Evolutionary conservation across 2,888 invertebrate species (phyloP), one percentile per base, ranked within the genome.

Genomic region (Andrena camellia): DNA sequence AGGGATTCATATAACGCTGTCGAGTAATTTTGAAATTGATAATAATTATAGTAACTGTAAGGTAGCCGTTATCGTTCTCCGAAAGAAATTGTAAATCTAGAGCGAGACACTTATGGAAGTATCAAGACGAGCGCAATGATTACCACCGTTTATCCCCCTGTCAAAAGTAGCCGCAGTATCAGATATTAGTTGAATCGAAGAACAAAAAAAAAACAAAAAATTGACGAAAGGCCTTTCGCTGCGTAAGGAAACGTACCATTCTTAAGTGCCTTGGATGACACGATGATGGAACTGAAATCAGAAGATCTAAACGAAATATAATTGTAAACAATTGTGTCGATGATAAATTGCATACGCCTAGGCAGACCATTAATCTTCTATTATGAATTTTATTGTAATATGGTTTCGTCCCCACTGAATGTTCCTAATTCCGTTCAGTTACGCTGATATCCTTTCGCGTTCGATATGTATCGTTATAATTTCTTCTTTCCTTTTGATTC

Each of bases 211-310:
- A n/a, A n/a, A n/a, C n/a, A 54, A 8, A 54, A 54, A 3, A 63
- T 83, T 70, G 26, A 67, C 23, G 23, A 78, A 54, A 57, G n/a
- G 26, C 74, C 50, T 86, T 86, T 87, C 78, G 81, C 81, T 79
- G 75, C 67, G 82, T 73, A 84, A 83, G 76, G 60, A 50, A 78
- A 82, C 64, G 67, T 73, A 80, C 64, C 62, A 62, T 75, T 87
- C 67, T 86, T 73, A 84, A 88, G 83, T 89, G 86, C 85, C 86
- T 89, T 82, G 81, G 88, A 89, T 89, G 89, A 88, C 88, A 86
- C 88, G 86, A 88, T 86, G 86, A 74, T 79, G 90, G 83, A 59
- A 80, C 62, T 62, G 62, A 57, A 71, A 26, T 31, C 23, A 10
- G 29, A 77, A 63, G 26, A n/a, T 42, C 35, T 6, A 52, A 50